A percentile compares a stretch with the other conserved stretches of the same genome.
Evolutionary conservation across 2,888 invertebrate genomes (phyloP).

Genomic region (Meteorus colon): DNA sequence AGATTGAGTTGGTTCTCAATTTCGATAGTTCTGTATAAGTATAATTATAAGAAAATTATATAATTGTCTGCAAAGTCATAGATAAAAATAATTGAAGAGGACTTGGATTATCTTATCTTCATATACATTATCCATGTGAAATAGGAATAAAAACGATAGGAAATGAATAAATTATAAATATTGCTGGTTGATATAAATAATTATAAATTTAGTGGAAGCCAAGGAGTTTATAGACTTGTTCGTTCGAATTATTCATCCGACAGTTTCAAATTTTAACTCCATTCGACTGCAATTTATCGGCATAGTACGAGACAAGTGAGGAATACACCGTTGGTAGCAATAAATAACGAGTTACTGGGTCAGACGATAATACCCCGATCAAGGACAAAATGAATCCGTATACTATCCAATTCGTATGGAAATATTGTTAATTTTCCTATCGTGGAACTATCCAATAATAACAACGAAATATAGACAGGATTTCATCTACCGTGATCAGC

Average conservation of each 20-base stretch:
- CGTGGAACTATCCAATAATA: neutral
- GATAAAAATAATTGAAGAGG: neutral
- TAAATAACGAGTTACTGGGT: neutral
- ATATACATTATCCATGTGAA: neutral
- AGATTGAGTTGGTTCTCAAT: constrained; percentile 40
- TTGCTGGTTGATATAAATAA: neutral
- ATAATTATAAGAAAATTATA: neutral
- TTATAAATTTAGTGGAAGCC: neutral
- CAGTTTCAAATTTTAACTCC: neutral
- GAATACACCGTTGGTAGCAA: neutral
- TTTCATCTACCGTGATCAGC: neutral
- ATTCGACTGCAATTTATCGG: neutral
- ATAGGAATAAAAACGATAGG: neutral
- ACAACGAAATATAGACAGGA: neutral
- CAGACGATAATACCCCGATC: neutral
- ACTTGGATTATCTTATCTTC: neutral
- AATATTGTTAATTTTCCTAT: neutral
- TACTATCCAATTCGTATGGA: neutral
- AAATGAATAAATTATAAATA: neutral
- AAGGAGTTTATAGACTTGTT: neutral
- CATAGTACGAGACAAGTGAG: neutral
- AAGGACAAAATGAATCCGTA: neutral
- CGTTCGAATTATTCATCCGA: neutral
- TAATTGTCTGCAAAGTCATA: neutral
- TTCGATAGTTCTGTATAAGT: constrained; percentile 10